Evolutionary conservation across 1,140 invertebrate genomes (phyloP).

Genomic region (Brachionus paranguensis): DNA sequence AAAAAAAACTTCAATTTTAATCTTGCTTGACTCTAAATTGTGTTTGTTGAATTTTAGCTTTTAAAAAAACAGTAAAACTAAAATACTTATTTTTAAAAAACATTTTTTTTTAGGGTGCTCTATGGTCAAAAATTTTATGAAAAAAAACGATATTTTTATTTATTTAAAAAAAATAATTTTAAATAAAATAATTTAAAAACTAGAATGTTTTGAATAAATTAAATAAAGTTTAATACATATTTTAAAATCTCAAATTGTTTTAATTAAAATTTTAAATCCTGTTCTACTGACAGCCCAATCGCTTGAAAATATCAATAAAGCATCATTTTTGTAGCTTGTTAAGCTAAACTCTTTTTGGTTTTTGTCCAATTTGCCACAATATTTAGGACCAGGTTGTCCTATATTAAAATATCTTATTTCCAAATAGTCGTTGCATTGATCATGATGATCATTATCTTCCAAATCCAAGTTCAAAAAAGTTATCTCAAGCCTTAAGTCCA

Average conservation of each 20-base stretch:
- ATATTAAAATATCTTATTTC: conserved; percentile 37
- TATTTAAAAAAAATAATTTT: not conserved
- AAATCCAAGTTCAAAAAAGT: not conserved
- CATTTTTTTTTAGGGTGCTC: not conserved
- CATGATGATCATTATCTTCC: conserved; percentile 31
- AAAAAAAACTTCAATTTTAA: too few relatives aligned
- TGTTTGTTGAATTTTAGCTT: too few relatives aligned
- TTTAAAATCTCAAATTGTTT: not conserved
- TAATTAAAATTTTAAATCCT: not conserved
- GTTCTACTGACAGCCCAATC: conserved; percentile 2
- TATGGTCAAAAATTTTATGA: conserved; percentile 9
- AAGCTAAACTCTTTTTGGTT: not conserved
- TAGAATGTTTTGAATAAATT: not conserved
- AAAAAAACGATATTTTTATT: not conserved
- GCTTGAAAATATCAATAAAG: conserved; percentile 6
- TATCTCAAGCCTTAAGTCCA: not conserved
- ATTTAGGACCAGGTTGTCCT: conserved; percentile 37
- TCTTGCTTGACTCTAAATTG: too few relatives aligned
- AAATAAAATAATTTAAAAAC: not conserved
- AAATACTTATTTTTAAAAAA: not conserved
- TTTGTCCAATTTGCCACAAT: conserved; percentile 32
- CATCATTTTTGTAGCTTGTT: conserved; percentile 18
- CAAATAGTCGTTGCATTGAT: conserved; percentile 29
- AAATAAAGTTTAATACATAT: not conserved
- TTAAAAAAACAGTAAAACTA: not conserved